phyloP scores from a whole-genome alignment of 2,113 vertebrate genomes.

The Hypanus sabinus region DNA sequence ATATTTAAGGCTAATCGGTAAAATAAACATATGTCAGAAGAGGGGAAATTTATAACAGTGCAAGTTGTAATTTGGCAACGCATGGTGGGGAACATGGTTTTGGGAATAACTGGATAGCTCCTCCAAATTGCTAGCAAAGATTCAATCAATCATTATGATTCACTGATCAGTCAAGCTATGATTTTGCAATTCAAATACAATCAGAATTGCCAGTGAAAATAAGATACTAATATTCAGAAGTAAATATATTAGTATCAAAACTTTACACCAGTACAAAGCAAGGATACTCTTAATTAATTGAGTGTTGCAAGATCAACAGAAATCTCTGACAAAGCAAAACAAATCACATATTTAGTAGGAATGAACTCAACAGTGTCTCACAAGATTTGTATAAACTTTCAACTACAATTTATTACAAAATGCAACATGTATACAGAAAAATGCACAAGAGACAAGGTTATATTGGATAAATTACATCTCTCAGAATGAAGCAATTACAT shows the following conservation, averaged over 20 bases:
- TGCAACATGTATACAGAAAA: background rate
- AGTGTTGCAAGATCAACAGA: background rate
- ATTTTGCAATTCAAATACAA: background rate
- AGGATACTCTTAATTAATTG: background rate
- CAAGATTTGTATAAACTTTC: background rate
- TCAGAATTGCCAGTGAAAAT: background rate
- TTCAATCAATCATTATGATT: background rate
- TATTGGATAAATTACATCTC: slow-evolving; percentile 27
- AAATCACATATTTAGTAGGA: background rate
- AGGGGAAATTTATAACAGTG: too few species aligned
- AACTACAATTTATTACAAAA: slow-evolving; percentile 12
- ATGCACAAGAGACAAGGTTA: slow-evolving; percentile 39
- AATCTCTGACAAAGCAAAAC: background rate
- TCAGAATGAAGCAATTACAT: slow-evolving; percentile 36
- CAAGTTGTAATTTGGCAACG: background rate
- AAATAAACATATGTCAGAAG: background rate
- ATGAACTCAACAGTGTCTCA: background rate
- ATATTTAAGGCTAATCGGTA: background rate
- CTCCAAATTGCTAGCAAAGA: background rate
- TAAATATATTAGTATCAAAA: background rate
- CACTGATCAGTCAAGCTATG: background rate
- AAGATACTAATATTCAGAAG: background rate
- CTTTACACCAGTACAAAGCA: background rate
- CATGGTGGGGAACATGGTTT: background rate
- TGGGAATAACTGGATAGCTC: background rate